A percentile compares a stretch with the other conserved stretches of the same genome.
Conservation (phyloP, 2,888 invertebrate genomes). For the Stenichneumon culpator region DNA sequence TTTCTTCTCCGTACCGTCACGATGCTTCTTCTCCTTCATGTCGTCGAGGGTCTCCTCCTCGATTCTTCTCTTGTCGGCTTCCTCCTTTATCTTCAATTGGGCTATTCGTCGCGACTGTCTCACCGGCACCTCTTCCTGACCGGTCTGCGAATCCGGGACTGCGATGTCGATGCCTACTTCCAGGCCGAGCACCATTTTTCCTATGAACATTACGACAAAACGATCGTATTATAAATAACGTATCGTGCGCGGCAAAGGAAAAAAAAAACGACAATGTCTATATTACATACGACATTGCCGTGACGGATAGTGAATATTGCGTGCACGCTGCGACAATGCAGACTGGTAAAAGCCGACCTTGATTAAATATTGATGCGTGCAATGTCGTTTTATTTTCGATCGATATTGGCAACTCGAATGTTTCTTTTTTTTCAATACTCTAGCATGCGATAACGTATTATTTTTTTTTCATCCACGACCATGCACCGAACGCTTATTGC, state of each 20-base stretch:
- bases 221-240: conserved; percentile 1
- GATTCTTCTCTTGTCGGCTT: conserved; percentile 91
- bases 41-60: conserved; percentile 91
- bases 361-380: conserved; percentile 1
- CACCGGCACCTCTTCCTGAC: conserved; percentile 86
- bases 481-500: neutral
- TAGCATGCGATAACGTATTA: neutral
- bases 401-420: neutral
- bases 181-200: conserved; percentile 85
- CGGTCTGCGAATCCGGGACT: conserved; percentile 72
- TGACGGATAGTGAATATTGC: neutral
- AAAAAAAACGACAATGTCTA: neutral
- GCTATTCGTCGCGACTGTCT: conserved; percentile 94
- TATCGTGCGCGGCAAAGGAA: neutral
- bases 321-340: neutral
- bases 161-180: conserved; percentile 84
- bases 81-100: conserved; percentile 94
- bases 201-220: conserved; percentile 67
- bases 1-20: conserved; percentile 65
- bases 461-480: neutral
- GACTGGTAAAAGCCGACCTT: neutral
- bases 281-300: neutral
- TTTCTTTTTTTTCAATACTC: neutral
- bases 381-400: neutral
- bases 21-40: conserved; percentile 83